Conservation (phyloP, 2,797 vertebrate genomes). For the Crax fasciolata region DNA sequence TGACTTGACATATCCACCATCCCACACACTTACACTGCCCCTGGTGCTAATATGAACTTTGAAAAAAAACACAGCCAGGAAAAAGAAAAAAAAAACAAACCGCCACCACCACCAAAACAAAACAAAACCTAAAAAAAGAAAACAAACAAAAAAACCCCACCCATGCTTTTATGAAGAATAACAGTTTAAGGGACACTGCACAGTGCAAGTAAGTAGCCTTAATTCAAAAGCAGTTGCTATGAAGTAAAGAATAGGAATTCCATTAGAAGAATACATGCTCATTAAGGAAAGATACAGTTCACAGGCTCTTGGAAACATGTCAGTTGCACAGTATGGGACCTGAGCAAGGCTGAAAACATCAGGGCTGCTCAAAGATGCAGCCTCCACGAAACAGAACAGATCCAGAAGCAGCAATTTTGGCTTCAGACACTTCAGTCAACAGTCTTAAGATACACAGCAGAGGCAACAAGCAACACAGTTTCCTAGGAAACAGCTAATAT, state of each 20-base stretch:
- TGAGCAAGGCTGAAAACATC: neutral
- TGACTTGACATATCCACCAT: conserved; percentile 11
- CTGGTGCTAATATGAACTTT: neutral
- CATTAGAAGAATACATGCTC: neutral
- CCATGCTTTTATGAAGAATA: neutral
- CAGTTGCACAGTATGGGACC: neutral
- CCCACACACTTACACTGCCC: neutral
- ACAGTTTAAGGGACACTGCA: neutral
- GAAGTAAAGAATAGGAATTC: neutral
- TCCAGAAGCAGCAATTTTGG: neutral
- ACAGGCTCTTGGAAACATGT: neutral
- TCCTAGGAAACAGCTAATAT: neutral
- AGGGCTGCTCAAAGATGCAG: neutral
- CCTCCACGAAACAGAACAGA: neutral
- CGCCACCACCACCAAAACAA: neutral
- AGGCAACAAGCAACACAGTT: neutral
- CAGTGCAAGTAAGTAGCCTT: neutral
- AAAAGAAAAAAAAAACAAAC: neutral
- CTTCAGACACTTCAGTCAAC: neutral
- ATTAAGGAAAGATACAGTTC: neutral
- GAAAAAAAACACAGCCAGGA: conserved; percentile 14
- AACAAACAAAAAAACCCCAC: no score
- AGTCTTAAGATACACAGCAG: neutral
- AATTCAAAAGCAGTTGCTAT: neutral
- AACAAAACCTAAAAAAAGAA: neutral